phyloP scores from a whole-genome alignment of 2,888 invertebrate species.

The Bombylius major region DNA sequence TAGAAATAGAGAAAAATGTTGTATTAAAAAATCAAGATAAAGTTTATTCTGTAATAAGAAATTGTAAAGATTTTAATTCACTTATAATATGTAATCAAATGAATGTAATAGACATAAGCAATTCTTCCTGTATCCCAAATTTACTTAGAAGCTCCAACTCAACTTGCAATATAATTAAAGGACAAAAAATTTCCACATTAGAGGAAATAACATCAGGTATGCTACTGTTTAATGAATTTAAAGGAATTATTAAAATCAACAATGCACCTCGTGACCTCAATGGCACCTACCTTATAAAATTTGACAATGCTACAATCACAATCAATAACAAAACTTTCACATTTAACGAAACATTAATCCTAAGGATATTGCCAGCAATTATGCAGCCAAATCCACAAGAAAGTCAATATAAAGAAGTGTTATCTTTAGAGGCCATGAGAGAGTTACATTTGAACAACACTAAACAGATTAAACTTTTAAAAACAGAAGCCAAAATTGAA shows the following conservation, averaged over 20 bases:
- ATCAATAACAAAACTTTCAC: slow-evolving; percentile 8
- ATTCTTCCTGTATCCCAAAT: slow-evolving; percentile 11
- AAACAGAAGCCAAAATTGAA: background rate
- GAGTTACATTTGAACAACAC: slow-evolving; percentile 10
- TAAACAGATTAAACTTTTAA: slow-evolving; percentile 2
- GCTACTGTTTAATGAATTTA: slow-evolving; percentile 12
- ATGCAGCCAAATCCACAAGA: slow-evolving; percentile 7
- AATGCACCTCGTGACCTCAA: background rate
- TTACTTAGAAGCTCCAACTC: slow-evolving; percentile 11
- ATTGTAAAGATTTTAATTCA: slow-evolving; percentile 10
- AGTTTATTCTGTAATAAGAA: slow-evolving; percentile 7
- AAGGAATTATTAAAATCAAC: background rate
- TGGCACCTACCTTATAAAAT: slow-evolving; percentile 4
- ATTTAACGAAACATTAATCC: slow-evolving; percentile 3
- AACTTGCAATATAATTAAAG: slow-evolving; percentile 5
- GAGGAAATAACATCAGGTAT: slow-evolving; percentile 12
- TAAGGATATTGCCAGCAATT: slow-evolving; percentile 11
- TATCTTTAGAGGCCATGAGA: slow-evolving; percentile 10
- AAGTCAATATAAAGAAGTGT: slow-evolving; percentile 8
- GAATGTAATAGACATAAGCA: slow-evolving; percentile 8
- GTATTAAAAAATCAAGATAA: slow-evolving; percentile 10
- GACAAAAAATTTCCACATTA: slow-evolving; percentile 3
- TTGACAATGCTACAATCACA: slow-evolving; percentile 7
- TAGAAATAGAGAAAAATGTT: slow-evolving; percentile 8
- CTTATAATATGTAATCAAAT: slow-evolving; percentile 9